phyloP scores from a whole-genome alignment of 2,113 vertebrate genomes.

The Amblyornis subalaris region DNA sequence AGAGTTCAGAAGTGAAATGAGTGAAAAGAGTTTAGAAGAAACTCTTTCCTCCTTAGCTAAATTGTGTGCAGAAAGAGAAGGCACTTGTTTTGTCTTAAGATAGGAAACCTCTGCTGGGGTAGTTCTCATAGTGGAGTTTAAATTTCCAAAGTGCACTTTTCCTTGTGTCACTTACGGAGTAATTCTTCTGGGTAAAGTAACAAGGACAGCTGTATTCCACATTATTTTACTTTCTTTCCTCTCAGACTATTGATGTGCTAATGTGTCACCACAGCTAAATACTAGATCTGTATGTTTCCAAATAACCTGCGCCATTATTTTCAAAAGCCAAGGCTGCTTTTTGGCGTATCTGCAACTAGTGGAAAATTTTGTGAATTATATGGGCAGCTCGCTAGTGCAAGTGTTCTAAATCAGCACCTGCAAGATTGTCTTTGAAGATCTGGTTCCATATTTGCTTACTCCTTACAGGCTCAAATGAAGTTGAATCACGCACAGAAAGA shows the following conservation, averaged over 20 bases:
- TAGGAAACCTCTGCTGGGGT: background rate
- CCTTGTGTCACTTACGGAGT: background rate
- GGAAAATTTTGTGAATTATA: background rate
- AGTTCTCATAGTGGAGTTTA: background rate
- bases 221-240: background rate
- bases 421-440: background rate
- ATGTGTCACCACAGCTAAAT: background rate
- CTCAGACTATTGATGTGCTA: background rate
- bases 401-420: background rate
- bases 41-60: background rate
- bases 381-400: background rate
- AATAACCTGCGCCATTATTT: background rate
- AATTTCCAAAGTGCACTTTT: background rate
- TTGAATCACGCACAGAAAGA: slow-evolving; percentile 87
- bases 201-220: background rate
- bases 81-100: background rate
- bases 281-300: background rate
- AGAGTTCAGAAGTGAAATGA: too few relatives aligned
- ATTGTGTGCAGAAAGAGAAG: background rate
- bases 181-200: background rate
- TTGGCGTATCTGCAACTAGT: background rate
- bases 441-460: background rate
- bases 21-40: background rate
- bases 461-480: slow-evolving; percentile 86
- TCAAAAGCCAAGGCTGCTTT: background rate